These are phyloP conservation scores for Trachymyrmex cornetzi DNA, from an alignment of 1,140 invertebrate genomes.

Conservation along the genomic window DNA sequence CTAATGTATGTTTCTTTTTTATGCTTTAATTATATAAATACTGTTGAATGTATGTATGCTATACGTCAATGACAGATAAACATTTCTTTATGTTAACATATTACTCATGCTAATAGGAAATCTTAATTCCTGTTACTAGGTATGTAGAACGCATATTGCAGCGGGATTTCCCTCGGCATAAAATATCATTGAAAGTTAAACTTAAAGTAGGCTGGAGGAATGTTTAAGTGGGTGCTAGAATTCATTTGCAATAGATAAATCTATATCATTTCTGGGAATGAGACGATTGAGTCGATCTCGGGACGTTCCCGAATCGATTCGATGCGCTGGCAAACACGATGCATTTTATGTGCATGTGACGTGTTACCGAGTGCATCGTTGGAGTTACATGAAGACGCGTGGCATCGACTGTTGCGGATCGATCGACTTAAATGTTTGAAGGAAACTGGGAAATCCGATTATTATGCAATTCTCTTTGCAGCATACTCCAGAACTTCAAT, in stretches of 20 bases:
- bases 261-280: not conserved
- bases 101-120: not conserved
- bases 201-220: not conserved
- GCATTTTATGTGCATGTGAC: not conserved
- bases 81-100: not conserved
- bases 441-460: not conserved
- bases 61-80: too few relatives aligned
- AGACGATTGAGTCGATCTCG: not conserved
- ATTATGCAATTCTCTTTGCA: slow-evolving; percentile 12
- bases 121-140: not conserved
- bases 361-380: slow-evolving; percentile 26
- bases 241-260: not conserved
- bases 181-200: not conserved
- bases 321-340: not conserved
- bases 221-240: not conserved
- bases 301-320: not conserved
- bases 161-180: not conserved
- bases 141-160: not conserved
- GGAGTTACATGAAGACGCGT: slow-evolving; percentile 16
- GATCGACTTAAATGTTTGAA: slow-evolving; percentile 13
- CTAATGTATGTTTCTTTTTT: too few relatives aligned
- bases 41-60: not conserved
- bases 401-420: slow-evolving; percentile 30
- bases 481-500: not conserved
- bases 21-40: too few relatives aligned